phyloP scores from a whole-genome alignment of 2,797 vertebrate genomes.

The Onychomys leucogaster region DNA sequence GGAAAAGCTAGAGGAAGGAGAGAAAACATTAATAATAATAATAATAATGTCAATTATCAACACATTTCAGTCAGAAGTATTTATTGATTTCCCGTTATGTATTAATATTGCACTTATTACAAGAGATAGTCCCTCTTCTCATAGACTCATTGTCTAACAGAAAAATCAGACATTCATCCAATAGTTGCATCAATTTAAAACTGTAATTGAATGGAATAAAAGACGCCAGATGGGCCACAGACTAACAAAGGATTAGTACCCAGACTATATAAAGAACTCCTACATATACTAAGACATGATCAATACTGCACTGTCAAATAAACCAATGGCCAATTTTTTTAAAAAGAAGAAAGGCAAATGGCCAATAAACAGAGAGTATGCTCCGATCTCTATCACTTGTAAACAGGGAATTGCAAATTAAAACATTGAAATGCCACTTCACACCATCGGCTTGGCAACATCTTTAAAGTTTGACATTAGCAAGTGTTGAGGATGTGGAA shows the following conservation, averaged over 20 bases:
- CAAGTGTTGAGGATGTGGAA: conserved; percentile 9
- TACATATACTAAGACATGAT: conserved; percentile 46
- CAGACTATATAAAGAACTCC: conserved; percentile 75
- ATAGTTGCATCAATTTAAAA: conserved; percentile 42
- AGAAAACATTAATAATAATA: neutral
- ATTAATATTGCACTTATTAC: neutral
- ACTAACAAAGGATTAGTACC: conserved; percentile 66
- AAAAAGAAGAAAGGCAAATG: conserved; percentile 62
- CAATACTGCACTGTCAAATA: conserved; percentile 29
- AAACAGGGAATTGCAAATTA: conserved; percentile 68
- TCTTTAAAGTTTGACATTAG: conserved; percentile 49
- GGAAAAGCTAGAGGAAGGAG: neutral
- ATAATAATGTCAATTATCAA: neutral
- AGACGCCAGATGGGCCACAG: conserved; percentile 52
- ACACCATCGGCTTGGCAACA: conserved; percentile 56
- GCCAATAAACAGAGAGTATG: conserved; percentile 51
- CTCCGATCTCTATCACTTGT: conserved; percentile 61
- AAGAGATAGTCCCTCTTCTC: neutral
- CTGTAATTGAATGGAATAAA: neutral
- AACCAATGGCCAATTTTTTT: neutral
- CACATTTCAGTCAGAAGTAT: neutral
- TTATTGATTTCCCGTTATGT: neutral
- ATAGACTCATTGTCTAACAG: neutral
- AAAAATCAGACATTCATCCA: conserved; percentile 55
- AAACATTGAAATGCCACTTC: conserved; percentile 62